A percentile compares a stretch with the other conserved stretches of the same genome.
These are phyloP conservation scores for Diploptera punctata DNA, from an alignment of 2,888 invertebrate species.

Conservation along the genomic window DNA sequence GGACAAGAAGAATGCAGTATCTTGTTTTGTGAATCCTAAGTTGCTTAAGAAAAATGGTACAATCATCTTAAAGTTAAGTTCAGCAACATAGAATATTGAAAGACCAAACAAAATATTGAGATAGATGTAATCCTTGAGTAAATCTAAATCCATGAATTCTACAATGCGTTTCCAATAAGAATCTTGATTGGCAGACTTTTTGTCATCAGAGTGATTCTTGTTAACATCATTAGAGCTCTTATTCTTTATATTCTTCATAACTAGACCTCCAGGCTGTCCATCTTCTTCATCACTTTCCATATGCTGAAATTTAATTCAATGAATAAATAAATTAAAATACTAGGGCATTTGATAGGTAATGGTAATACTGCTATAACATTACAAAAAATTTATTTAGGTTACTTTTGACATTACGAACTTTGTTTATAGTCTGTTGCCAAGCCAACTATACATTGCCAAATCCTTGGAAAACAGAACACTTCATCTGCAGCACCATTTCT, in stretches of 20 bases:
- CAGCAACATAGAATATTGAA: constrained; percentile 74
- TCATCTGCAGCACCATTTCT: too few species aligned
- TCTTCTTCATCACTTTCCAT: constrained; percentile 35
- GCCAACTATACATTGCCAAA: too few species aligned
- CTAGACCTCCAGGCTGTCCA: background rate
- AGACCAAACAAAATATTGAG: constrained; percentile 74
- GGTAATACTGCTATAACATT: too few species aligned
- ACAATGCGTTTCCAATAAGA: constrained; percentile 54
- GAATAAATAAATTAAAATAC: too few species aligned
- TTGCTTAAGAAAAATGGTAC: constrained; percentile 44
- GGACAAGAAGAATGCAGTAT: constrained; percentile 76
- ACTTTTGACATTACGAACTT: too few species aligned
- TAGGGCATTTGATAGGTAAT: too few species aligned
- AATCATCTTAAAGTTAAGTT: constrained; percentile 41
- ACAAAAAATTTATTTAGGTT: too few species aligned
- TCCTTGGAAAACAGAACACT: too few species aligned
- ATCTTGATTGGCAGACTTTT: background rate
- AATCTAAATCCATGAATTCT: constrained; percentile 72
- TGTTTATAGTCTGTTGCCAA: too few species aligned
- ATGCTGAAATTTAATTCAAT: too few species aligned
- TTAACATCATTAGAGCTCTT: constrained; percentile 48
- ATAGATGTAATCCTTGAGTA: constrained; percentile 74
- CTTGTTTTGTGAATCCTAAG: constrained; percentile 60
- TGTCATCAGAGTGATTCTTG: constrained; percentile 6
- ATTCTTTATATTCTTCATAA: constrained; percentile 5